Conservation (phyloP, 1,140 invertebrate species). For the Dysdera silvatica region DNA sequence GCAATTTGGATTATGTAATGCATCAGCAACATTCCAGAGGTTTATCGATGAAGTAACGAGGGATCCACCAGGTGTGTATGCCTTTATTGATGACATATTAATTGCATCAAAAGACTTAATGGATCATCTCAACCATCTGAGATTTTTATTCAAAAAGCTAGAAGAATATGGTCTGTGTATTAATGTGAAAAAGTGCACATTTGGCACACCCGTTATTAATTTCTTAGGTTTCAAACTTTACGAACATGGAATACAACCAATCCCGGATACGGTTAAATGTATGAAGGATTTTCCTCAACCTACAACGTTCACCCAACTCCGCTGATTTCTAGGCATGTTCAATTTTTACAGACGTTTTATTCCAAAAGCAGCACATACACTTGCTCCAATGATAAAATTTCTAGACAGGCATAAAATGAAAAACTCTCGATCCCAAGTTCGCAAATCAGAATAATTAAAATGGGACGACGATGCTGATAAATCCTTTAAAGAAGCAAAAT, state of each 20-base stretch:
- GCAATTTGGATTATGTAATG: constrained; percentile 38
- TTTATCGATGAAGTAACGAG: background rate
- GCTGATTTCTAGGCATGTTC: constrained; percentile 39
- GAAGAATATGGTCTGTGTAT: background rate
- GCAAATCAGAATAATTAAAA: too few relatives aligned
- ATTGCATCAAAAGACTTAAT: background rate
- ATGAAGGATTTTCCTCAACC: constrained; percentile 40
- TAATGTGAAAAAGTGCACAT: background rate
- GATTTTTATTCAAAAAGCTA: background rate
- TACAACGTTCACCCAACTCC: constrained; percentile 36
- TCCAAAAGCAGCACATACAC: constrained; percentile 31
- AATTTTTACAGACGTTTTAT: constrained; percentile 44
- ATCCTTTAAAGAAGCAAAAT: constrained; percentile 14
- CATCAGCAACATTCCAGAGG: constrained; percentile 31
- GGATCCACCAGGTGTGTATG: background rate
- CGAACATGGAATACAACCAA: constrained; percentile 32
- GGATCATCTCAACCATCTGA: background rate
- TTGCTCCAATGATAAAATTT: constrained; percentile 7
- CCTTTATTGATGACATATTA: background rate
- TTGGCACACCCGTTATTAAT: constrained; percentile 8
- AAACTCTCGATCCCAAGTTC: background rate
- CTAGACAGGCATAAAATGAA: background rate
- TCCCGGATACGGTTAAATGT: constrained; percentile 39
- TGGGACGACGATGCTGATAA: background rate
- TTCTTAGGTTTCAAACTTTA: constrained; percentile 39